Conservation (phyloP, 2,113 vertebrate species). For the Spea multiplicata region DNA sequence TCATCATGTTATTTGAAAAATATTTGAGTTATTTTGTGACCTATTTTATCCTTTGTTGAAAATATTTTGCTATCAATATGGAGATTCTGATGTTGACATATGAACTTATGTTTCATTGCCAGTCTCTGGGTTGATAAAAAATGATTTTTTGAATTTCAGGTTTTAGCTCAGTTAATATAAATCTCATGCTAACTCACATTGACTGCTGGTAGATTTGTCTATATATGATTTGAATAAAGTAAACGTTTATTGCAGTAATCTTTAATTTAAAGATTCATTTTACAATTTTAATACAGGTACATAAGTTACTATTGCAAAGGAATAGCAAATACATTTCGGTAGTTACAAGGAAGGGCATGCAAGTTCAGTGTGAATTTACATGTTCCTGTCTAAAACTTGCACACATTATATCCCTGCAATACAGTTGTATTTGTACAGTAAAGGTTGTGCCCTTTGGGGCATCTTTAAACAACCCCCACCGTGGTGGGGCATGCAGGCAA, state of each 20-base stretch:
- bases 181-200: background rate
- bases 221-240: background rate
- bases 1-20: background rate
- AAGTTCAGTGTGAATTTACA: too few relatives aligned
- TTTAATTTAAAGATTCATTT: background rate
- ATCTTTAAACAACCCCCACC: too few relatives aligned
- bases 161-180: background rate
- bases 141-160: background rate
- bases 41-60: constrained; percentile 21
- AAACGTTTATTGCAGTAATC: background rate
- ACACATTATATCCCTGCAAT: too few relatives aligned
- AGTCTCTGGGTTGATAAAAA: constrained; percentile 8
- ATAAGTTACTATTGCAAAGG: too few relatives aligned
- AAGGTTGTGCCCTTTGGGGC: too few relatives aligned
- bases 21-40: constrained; percentile 5
- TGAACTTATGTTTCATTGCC: background rate
- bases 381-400: too few relatives aligned
- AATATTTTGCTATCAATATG: constrained; percentile 14
- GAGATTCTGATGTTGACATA: constrained; percentile 22
- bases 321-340: too few relatives aligned
- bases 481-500: too few relatives aligned
- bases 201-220: background rate
- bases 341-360: too few relatives aligned
- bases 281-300: background rate
- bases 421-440: too few relatives aligned